These are phyloP conservation scores for Malacoraja senta DNA, from an alignment of 2,797 vertebrate species.

Conservation along the genomic window DNA sequence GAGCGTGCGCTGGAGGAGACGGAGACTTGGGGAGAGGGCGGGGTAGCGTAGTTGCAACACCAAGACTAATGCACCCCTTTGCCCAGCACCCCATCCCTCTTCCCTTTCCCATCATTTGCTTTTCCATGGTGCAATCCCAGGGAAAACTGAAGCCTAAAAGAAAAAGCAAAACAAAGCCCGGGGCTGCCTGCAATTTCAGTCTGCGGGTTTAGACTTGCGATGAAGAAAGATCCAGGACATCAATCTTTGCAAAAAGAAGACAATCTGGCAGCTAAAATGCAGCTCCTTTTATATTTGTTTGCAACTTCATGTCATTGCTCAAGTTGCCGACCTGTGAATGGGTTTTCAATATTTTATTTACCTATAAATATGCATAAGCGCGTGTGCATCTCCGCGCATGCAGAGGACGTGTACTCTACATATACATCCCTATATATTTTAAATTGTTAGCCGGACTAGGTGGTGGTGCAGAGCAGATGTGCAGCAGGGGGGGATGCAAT, in stretches of 20 bases:
- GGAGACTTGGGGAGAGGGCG: not conserved
- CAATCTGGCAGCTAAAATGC: conserved; percentile 55
- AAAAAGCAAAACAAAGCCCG: conserved; percentile 46
- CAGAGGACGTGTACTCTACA: not conserved
- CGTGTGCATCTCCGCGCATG: not conserved
- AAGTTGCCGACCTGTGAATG: conserved; percentile 29
- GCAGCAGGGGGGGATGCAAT: not conserved
- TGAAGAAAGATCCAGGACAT: conserved; percentile 55
- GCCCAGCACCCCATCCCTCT: not conserved
- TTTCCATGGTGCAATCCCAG: too few relatives aligned
- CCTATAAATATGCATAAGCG: too few relatives aligned
- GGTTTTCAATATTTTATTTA: not conserved
- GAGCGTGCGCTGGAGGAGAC: not conserved
- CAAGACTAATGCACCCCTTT: not conserved
- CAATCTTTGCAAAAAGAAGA: conserved; percentile 55
- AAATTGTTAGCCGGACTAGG: not conserved
- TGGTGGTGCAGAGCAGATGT: not conserved
- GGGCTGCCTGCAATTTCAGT: conserved; percentile 42
- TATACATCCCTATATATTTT: not conserved
- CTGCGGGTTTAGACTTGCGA: conserved; percentile 41
- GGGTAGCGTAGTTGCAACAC: not conserved
- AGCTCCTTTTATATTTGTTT: conserved; percentile 61
- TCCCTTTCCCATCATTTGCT: too few relatives aligned
- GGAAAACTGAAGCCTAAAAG: not conserved
- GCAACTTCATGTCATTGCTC: conserved; percentile 54